Conservation (phyloP, 1,140 invertebrate species). For the Lithobius niger region DNA sequence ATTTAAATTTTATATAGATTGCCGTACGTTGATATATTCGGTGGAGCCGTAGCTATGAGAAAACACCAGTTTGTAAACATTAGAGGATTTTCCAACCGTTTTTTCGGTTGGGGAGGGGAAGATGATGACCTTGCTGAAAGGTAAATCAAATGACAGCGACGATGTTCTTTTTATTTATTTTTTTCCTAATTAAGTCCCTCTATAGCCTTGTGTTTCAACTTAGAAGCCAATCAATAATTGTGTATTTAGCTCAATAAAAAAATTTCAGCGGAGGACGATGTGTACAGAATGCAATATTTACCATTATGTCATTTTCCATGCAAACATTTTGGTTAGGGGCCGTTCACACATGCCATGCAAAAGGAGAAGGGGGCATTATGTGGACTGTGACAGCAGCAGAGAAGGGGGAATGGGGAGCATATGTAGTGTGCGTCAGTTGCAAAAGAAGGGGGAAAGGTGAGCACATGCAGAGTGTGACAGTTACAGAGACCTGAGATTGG, state of each 20-base stretch:
- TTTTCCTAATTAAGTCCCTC: neutral
- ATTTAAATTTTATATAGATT: constrained; percentile 16
- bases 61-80: constrained; percentile 62
- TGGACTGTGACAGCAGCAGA: no score
- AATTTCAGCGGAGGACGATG: neutral
- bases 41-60: constrained; percentile 73
- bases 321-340: neutral
- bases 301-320: neutral
- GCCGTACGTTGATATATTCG: constrained; percentile 33
- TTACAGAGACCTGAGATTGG: no score
- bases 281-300: neutral
- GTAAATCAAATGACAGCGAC: neutral
- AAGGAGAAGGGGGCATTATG: no score
- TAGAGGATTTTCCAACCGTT: constrained; percentile 83
- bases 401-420: no score
- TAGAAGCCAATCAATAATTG: no score
- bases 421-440: no score
- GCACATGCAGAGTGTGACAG: no score
- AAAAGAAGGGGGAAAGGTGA: no score
- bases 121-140: constrained; percentile 61
- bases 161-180: neutral
- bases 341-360: no score
- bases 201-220: no score
- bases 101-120: constrained; percentile 87
- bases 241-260: neutral